A percentile compares a stretch with the other conserved stretches of the same genome.
Evolutionary conservation across 2,888 invertebrate genomes (phyloP).

Genomic region (Dicycla oo): DNA sequence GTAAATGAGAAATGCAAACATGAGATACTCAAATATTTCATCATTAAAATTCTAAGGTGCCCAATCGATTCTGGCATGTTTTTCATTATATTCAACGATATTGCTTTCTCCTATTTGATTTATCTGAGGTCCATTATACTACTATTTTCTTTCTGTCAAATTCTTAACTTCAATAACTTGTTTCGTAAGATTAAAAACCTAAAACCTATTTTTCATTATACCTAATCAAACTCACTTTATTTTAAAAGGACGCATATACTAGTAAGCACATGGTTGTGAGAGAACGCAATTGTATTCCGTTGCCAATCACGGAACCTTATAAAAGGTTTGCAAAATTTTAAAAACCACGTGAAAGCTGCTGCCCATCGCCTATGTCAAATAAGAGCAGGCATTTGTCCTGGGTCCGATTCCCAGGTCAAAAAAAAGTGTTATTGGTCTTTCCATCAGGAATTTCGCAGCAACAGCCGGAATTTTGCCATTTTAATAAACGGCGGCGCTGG

Average conservation of each 20-base stretch:
- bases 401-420: neutral
- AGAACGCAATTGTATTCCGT: neutral
- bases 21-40: slow-evolving; percentile 21
- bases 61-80: slow-evolving; percentile 1
- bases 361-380: neutral
- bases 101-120: slow-evolving; percentile 15
- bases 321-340: neutral
- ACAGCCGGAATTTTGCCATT: neutral
- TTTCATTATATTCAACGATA: neutral
- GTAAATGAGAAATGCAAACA: slow-evolving; percentile 15
- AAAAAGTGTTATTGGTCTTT: neutral
- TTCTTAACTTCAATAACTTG: neutral
- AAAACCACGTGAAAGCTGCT: neutral
- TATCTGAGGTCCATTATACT: neutral
- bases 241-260: neutral
- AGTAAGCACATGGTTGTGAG: neutral
- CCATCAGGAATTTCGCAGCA: neutral
- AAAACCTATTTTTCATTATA: neutral
- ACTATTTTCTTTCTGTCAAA: neutral
- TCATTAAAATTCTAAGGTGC: slow-evolving; percentile 25
- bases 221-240: neutral
- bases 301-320: neutral
- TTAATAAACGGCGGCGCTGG: too few species aligned
- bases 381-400: neutral
- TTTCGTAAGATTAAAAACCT: neutral